phyloP scores from a whole-genome alignment of 2,888 invertebrate genomes.

The Torymus aiolomorphi region DNA sequence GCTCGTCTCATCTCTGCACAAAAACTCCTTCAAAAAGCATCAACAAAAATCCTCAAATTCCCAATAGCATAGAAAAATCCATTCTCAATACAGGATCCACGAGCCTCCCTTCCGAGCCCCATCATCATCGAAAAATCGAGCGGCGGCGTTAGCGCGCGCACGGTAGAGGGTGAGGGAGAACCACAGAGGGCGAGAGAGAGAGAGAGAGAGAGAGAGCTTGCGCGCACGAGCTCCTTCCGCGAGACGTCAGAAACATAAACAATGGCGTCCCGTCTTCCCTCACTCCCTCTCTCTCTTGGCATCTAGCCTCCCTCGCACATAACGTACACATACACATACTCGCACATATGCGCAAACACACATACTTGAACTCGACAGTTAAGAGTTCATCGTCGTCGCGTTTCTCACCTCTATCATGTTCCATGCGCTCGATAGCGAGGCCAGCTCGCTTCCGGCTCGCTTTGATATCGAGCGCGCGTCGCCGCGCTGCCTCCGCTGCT shows the following conservation, averaged over 20 bases:
- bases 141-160: too few relatives aligned
- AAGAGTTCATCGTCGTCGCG: background rate
- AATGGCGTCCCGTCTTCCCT: slow-evolving; percentile 14
- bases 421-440: slow-evolving; percentile 74
- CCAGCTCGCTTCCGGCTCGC: slow-evolving; percentile 69
- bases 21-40: too few relatives aligned
- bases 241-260: slow-evolving; percentile 29
- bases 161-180: too few relatives aligned
- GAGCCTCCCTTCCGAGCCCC: too few relatives aligned
- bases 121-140: too few relatives aligned
- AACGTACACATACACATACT: too few relatives aligned
- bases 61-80: too few relatives aligned
- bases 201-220: slow-evolving; percentile 1
- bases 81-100: too few relatives aligned
- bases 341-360: too few relatives aligned
- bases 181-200: background rate
- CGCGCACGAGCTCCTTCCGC: background rate
- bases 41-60: too few relatives aligned
- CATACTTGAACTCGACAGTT: too few relatives aligned
- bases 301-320: background rate
- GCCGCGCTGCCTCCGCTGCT: background rate
- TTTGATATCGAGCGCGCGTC: slow-evolving; percentile 38
- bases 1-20: too few relatives aligned
- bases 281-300: background rate
- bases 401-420: slow-evolving; percentile 75